phyloP scores from a whole-genome alignment of 2,797 vertebrate genomes.

The Sebastes taczanowskii region DNA sequence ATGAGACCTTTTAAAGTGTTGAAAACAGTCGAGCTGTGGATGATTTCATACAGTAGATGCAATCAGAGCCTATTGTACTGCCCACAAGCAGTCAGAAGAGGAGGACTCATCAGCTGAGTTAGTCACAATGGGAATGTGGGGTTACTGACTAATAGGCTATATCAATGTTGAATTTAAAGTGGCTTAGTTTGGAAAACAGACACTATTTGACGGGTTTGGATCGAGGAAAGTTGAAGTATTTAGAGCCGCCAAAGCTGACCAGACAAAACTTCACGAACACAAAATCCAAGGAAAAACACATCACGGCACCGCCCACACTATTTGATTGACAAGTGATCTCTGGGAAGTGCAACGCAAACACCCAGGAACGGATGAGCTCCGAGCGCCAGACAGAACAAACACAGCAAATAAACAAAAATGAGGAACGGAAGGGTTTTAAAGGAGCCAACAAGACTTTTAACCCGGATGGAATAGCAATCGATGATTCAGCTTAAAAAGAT shows the following conservation, averaged over 20 bases:
- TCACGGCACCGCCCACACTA: background rate
- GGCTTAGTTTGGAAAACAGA: conserved; percentile 11
- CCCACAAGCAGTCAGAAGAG: conserved; percentile 56
- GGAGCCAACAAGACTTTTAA: conserved; percentile 26
- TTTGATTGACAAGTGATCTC: conserved; percentile 40
- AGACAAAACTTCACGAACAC: background rate
- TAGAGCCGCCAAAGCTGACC: background rate
- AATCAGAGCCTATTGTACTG: conserved; percentile 60
- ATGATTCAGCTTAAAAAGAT: background rate
- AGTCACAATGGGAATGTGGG: conserved; percentile 44
- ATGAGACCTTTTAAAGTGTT: conserved; percentile 3
- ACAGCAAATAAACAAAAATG: conserved; percentile 20
- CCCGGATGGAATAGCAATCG: background rate
- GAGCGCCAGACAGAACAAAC: conserved; percentile 54
- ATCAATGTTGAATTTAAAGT: conserved; percentile 30
- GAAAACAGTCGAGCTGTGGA: conserved; percentile 1
- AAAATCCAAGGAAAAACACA: background rate
- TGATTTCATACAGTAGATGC: conserved; percentile 30
- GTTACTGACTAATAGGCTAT: conserved; percentile 43
- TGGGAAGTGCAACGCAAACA: conserved; percentile 43
- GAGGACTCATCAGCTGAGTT: conserved; percentile 55
- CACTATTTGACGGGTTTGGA: background rate
- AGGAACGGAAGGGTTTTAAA: conserved; percentile 8
- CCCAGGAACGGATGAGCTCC: conserved; percentile 15
- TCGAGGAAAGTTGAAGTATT: background rate